phyloP scores from a whole-genome alignment of 2,113 vertebrate species.

The Apus apus region DNA sequence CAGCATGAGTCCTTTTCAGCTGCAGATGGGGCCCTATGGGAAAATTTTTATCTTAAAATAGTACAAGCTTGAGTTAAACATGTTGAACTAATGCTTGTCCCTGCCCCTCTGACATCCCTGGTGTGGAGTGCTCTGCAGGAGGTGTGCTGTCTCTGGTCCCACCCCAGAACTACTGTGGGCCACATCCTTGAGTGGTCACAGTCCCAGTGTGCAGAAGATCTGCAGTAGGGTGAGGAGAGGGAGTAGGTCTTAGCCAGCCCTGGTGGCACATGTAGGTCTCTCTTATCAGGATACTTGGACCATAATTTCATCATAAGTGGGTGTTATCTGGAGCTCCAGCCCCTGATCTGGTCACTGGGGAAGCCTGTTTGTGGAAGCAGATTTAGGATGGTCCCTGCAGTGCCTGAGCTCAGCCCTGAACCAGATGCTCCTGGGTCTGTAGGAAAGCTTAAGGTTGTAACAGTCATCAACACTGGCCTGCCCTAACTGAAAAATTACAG shows the following conservation, averaged over 20 bases:
- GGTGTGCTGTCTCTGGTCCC: neutral
- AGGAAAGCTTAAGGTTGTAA: neutral
- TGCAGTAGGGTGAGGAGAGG: neutral
- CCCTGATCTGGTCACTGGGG: neutral
- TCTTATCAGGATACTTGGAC: neutral
- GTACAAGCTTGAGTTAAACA: neutral
- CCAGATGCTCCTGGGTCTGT: accelerated
- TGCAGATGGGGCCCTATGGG: neutral
- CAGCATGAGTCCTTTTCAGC: neutral
- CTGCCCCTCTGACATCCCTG: neutral
- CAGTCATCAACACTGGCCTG: neutral
- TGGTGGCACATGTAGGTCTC: accelerated
- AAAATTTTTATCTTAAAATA: neutral
- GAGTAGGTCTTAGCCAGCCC: neutral
- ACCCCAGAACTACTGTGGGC: neutral
- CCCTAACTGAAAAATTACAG: no score
- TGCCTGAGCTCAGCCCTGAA: neutral
- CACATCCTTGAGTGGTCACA: neutral
- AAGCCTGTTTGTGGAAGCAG: neutral
- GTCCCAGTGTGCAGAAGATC: accelerated
- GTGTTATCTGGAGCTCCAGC: neutral
- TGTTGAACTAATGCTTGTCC: neutral
- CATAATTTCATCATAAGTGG: accelerated
- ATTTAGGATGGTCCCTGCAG: neutral
- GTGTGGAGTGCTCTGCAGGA: neutral